A percentile compares a stretch with the other conserved stretches of the same genome.
Evolutionary conservation across 2,888 invertebrate species (phyloP).

Genomic region (Camptogramma bilineatum): DNA sequence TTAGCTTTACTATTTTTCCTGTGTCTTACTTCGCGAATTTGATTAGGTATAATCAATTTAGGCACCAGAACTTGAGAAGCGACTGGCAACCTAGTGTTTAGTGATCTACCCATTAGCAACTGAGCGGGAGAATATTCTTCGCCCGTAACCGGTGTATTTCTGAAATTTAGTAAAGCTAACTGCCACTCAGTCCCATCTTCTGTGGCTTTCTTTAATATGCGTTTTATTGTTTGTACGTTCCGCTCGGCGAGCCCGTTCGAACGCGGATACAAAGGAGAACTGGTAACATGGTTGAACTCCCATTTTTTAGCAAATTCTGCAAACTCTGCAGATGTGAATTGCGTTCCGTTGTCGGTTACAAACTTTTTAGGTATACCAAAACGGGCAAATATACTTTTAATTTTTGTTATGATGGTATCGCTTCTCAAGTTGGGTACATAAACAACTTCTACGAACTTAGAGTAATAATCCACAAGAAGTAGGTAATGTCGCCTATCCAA

Average conservation of each 20-base stretch:
- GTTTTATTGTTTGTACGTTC: constrained; percentile 30
- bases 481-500: constrained; percentile 12
- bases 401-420: constrained; percentile 13
- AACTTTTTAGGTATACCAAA: constrained; percentile 20
- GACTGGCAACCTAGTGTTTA: constrained; percentile 18
- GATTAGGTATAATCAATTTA: neutral
- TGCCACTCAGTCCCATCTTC: constrained; percentile 30
- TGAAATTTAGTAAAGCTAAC: constrained; percentile 30
- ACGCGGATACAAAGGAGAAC: constrained; percentile 27
- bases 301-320: constrained; percentile 8
- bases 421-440: constrained; percentile 18
- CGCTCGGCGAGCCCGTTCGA: constrained; percentile 33
- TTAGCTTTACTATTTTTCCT: neutral
- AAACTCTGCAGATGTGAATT: constrained; percentile 14
- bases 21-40: neutral
- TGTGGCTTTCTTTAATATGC: constrained; percentile 21
- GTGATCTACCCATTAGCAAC: constrained; percentile 14
- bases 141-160: constrained; percentile 30
- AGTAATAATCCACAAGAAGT: constrained; percentile 19
- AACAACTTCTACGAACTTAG: constrained; percentile 18
- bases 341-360: constrained; percentile 8
- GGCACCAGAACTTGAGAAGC: neutral
- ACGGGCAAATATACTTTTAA: constrained; percentile 17
- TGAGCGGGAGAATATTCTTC: constrained; percentile 17
- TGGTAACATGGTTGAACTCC: constrained; percentile 20